These are phyloP conservation scores for Calcarius lapponicus DNA, from an alignment of 2,797 vertebrate genomes.

Conservation along the genomic window DNA sequence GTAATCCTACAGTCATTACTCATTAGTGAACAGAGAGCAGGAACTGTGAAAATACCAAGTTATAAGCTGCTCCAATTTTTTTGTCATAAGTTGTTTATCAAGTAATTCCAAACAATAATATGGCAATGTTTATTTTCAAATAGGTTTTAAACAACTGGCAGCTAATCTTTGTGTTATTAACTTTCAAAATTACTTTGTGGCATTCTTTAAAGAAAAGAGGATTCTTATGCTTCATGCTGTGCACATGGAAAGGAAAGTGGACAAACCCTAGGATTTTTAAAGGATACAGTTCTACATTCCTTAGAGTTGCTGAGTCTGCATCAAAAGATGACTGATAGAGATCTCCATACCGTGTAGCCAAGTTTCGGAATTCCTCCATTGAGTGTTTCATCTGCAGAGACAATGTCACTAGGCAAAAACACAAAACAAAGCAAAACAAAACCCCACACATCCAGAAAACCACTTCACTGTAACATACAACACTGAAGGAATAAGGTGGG, in stretches of 20 bases:
- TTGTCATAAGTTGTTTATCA: not conserved
- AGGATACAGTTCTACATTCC: slow-evolving; percentile 98
- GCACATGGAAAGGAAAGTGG: not conserved
- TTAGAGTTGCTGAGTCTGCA: slow-evolving; percentile 91
- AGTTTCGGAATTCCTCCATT: slow-evolving; percentile 93
- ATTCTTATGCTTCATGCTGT: not conserved
- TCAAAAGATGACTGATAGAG: slow-evolving; percentile 97
- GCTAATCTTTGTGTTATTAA: not conserved
- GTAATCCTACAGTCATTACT: not conserved
- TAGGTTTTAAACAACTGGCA: not conserved
- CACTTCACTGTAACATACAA: not conserved
- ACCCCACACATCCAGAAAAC: not conserved
- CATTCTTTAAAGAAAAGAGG: not conserved
- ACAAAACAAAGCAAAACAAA: not conserved
- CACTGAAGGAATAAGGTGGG: not conserved
- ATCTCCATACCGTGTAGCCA: slow-evolving; percentile 90
- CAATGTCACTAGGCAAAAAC: not conserved
- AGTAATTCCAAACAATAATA: not conserved
- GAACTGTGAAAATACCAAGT: not conserved
- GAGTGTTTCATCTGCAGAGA: slow-evolving; percentile 90
- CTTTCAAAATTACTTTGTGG: not conserved
- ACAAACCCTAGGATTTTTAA: not conserved
- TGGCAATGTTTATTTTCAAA: not conserved
- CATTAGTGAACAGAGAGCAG: not conserved
- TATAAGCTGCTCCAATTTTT: not conserved